Percentiles rank a stretch among this genome's conserved stretches.
phyloP scores from a whole-genome alignment of 2,888 invertebrate genomes.

The Mythimna ferrago region DNA sequence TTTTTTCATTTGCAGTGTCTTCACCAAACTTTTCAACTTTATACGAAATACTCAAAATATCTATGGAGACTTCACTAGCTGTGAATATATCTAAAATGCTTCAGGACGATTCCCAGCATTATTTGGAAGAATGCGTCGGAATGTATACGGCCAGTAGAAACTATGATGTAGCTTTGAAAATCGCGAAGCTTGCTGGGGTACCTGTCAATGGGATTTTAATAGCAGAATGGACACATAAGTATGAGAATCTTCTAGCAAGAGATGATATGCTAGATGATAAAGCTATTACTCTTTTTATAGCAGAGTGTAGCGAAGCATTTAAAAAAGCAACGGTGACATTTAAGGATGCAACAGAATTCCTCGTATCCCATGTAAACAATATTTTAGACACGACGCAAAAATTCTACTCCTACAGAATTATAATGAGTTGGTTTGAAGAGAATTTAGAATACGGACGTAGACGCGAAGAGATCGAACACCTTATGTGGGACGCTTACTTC shows the following conservation, averaged over 20 bases:
- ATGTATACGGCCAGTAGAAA: slow-evolving; percentile 86
- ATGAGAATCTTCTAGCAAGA: slow-evolving; percentile 78
- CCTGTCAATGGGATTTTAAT: slow-evolving; percentile 89
- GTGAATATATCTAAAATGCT: slow-evolving; percentile 89
- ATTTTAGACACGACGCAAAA: slow-evolving; percentile 84
- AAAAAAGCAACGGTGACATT: slow-evolving; percentile 91
- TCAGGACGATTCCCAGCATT: slow-evolving; percentile 81
- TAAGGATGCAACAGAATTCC: slow-evolving; percentile 92
- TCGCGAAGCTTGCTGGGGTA: slow-evolving; percentile 88
- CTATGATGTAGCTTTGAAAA: slow-evolving; percentile 90
- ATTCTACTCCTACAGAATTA: slow-evolving; percentile 88
- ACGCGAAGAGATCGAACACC: slow-evolving; percentile 85
- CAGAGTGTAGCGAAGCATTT: slow-evolving; percentile 92
- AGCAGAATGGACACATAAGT: slow-evolving; percentile 89
- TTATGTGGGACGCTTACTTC: slow-evolving; percentile 87
- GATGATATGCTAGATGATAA: slow-evolving; percentile 80
- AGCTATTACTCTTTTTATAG: slow-evolving; percentile 88
- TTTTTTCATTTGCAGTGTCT: slow-evolving; percentile 74
- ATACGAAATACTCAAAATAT: slow-evolving; percentile 90
- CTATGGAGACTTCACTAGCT: slow-evolving; percentile 89
- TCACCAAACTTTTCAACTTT: slow-evolving; percentile 83
- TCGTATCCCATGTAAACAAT: slow-evolving; percentile 89
- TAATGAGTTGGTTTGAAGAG: slow-evolving; percentile 87
- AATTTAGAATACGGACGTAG: slow-evolving; percentile 81
- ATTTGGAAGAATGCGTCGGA: slow-evolving; percentile 89